Evolutionary conservation across 2,113 vertebrate species (phyloP).

Genomic region (Peromyscus leucopus): DNA sequence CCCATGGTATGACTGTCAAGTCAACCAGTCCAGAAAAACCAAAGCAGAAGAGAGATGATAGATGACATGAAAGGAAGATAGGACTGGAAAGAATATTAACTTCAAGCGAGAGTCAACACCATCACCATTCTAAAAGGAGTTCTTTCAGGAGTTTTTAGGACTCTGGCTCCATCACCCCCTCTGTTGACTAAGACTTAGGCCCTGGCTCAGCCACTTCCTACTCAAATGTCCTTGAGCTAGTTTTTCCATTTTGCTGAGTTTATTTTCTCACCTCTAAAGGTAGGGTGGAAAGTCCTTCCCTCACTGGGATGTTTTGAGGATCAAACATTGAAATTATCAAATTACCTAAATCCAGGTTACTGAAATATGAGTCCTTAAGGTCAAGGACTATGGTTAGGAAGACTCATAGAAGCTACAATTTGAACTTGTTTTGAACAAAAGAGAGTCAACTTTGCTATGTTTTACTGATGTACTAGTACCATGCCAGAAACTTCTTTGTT

Average conservation of each 20-base stretch:
- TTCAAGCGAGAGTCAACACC: constrained; percentile 87
- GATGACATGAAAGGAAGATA: not conserved
- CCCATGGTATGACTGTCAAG: not conserved
- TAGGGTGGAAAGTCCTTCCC: not conserved
- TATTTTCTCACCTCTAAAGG: constrained; percentile 39
- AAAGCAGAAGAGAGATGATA: constrained; percentile 22
- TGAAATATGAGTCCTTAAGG: constrained; percentile 42
- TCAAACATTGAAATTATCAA: not conserved
- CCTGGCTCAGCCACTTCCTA: not conserved
- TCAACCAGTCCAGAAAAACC: constrained; percentile 11
- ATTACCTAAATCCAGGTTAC: constrained; percentile 36
- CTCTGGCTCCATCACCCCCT: not conserved
- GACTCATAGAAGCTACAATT: constrained; percentile 1
- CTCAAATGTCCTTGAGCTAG: constrained; percentile 32
- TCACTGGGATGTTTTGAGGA: not conserved
- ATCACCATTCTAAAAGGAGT: constrained; percentile 87
- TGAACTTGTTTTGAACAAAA: constrained; percentile 51
- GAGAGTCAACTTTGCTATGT: constrained; percentile 20
- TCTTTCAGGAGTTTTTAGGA: not conserved
- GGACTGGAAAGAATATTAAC: constrained; percentile 2
- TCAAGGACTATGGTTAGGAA: not conserved
- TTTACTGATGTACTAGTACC: not conserved
- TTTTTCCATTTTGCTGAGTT: constrained; percentile 1
- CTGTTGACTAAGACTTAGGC: not conserved
- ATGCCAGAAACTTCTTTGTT: not conserved